Base-by-base conservation (phyloP, 2,888 invertebrate genomes). In the Morpho deidamia region DNA sequence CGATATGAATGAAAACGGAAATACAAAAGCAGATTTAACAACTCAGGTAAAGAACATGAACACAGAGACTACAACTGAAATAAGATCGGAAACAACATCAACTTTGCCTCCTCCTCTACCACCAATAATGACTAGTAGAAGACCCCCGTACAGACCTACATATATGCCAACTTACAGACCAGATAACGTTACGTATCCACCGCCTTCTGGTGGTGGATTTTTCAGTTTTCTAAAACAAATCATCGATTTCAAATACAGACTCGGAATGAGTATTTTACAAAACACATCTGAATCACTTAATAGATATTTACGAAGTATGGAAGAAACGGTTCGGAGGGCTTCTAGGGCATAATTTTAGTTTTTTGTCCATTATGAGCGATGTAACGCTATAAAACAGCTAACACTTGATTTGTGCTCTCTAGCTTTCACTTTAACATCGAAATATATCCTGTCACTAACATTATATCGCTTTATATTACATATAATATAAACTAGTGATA, bases 271-370 rank as follows among this genome's bases (percentile, higher is more conserved):
- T 54, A 86, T 95, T 58, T 73, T 95, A 11, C 92, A 93, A 68
- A 92, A 91, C 54, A 93, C 94, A 2, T 93, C 94, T 8, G 92
- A 93, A 50, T 91, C 92, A 7, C 81, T 95, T 46, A 92, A 92
- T 34, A 91, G 90, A 67, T 94, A 94, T 72, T 78, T 94, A 41
- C 90, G 91, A 50, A 90, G 90, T 63, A 91, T 94, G 59, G 92
- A 94, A 66, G 68, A 72, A 59, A 61, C 68, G 44, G 44, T 50
- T 10, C 67, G 74, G 50, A 79, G 74, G 67, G 74, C 78, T 14
- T 72, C 78, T 4, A 78, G 73, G 39, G 80, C 79, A 34, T 84
- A 83, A 11, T 62, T 67, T 47, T 56, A 48, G 4, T 41, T 9
- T 7, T 2, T 23, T 7, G 7, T 32, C 11, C n/a, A 34, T 9